Base-by-base conservation (phyloP, 2,797 vertebrate species). In the Adelosebastes latens region DNA sequence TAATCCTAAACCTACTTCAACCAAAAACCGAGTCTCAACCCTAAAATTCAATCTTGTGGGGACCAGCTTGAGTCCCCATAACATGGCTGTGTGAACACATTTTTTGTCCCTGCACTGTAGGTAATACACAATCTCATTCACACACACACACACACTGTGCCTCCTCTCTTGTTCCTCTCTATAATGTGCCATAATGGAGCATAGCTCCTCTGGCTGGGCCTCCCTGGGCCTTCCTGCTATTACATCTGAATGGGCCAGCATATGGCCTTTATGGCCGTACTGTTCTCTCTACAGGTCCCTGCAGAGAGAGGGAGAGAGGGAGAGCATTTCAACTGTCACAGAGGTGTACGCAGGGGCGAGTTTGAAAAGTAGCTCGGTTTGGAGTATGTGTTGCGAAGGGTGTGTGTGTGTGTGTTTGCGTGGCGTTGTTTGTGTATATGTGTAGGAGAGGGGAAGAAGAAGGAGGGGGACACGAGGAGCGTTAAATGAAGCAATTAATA, bases 401-500 rank as follows among this genome's bases (percentile, higher is more conserved):
- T 34, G 76, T 11, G 22, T 24, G 72, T 62, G 73, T 79, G 66
- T 64, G 71, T 59, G 83, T 79, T 36, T 72, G 82, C 42, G 67
- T 75, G 68, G 34, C 58, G 81, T 86, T 93, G 90, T 92, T 93
- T 93, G 91, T 88, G 88, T 89, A 75, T 83, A 86, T 76, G 80
- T 82, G 81, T 59, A 79, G 42, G 53, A 80, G 87, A 63, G 76
- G 60, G 75, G 78, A 31, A 59, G 78, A 31, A 59, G 83, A 56
- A 29, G 82, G 78, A 18, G 87, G 80, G 87, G 84, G 84, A 63
- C 71, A 86, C 27, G 22, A 89, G 86, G 89, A 88, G 92, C 88
- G 92, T 94, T 96, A 96, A 97, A 96, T 94, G 95, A 96, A 96
- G 95, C 95, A 95, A 96, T 96, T 96, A 96, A 96, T 96, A 96